These are phyloP conservation scores for Drosophila gaucha DNA, from an alignment of 2,888 invertebrate genomes.

Conservation along the genomic window DNA sequence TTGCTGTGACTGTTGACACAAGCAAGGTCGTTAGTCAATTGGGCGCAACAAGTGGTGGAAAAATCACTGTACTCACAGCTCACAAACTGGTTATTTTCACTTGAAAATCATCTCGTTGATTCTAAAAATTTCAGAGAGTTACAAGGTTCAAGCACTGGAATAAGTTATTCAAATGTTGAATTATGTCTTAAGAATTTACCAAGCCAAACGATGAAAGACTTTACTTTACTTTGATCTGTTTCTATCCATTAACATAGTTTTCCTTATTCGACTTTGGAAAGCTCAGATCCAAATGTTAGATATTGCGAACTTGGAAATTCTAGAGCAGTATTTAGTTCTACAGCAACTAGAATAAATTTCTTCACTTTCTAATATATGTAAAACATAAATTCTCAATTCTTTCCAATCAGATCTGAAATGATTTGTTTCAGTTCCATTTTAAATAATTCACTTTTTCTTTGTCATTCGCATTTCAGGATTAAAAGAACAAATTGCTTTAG, in stretches of 20 bases:
- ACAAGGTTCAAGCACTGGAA: constrained; percentile 7
- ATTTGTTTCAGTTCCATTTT: background rate
- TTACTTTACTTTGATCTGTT: too few species aligned
- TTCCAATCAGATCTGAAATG: background rate
- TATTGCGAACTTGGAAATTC: background rate
- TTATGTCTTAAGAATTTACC: background rate
- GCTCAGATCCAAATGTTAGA: too few species aligned
- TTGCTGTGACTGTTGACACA: constrained; percentile 31
- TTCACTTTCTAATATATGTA: background rate
- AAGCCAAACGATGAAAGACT: too few species aligned
- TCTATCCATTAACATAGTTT: too few species aligned
- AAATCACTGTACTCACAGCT: constrained; percentile 22
- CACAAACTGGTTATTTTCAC: constrained; percentile 21
- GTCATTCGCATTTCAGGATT: background rate
- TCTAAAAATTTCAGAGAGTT: background rate
- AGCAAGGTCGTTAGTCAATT: constrained; percentile 51
- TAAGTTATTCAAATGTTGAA: background rate
- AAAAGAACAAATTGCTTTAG: background rate
- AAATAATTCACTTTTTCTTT: constrained; percentile 12
- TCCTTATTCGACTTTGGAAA: too few species aligned
- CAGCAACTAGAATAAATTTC: background rate
- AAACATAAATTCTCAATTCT: background rate
- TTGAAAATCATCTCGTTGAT: constrained; percentile 1
- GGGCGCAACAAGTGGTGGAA: constrained; percentile 36
- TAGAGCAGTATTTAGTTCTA: too few species aligned